Percentiles rank a stretch among this genome's conserved stretches.
phyloP scores from a whole-genome alignment of 2,888 invertebrate species.

The Muscina levida region DNA sequence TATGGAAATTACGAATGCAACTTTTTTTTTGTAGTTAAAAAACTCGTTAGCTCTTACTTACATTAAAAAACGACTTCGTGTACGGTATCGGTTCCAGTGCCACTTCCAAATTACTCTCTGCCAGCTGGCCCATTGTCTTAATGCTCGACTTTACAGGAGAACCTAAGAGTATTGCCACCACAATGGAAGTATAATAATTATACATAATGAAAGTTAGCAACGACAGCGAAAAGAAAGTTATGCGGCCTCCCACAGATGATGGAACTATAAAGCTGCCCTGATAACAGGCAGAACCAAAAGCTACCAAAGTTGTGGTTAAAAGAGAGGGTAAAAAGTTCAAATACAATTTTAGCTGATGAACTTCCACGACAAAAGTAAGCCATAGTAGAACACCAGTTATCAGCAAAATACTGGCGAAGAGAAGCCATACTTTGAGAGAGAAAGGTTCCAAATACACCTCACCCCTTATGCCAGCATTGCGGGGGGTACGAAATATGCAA shows the following conservation, averaged over 20 bases:
- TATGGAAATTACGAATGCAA: too few species aligned
- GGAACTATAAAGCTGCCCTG: slow-evolving; percentile 80
- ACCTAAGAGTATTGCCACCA: slow-evolving; percentile 83
- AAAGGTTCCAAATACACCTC: slow-evolving; percentile 83
- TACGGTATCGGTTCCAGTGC: slow-evolving; percentile 81
- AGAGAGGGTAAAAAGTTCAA: slow-evolving; percentile 73
- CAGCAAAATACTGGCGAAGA: slow-evolving; percentile 77
- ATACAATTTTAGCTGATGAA: slow-evolving; percentile 50
- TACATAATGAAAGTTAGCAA: slow-evolving; percentile 81
- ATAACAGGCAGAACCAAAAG: slow-evolving; percentile 80
- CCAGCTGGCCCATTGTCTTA: slow-evolving; percentile 81
- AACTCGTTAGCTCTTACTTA: slow-evolving; percentile 69
- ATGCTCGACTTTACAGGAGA: slow-evolving; percentile 81
- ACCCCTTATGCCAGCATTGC: slow-evolving; percentile 81
- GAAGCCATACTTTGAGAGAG: slow-evolving; percentile 81
- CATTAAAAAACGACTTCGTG: slow-evolving; percentile 74
- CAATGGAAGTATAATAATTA: slow-evolving; percentile 84
- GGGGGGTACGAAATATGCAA: slow-evolving; percentile 83
- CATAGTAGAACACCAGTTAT: slow-evolving; percentile 76
- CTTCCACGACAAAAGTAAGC: slow-evolving; percentile 74
- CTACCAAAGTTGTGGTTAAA: slow-evolving; percentile 75
- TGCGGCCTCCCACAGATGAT: slow-evolving; percentile 79
- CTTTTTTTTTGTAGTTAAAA: not conserved
- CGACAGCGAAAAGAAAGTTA: slow-evolving; percentile 72
- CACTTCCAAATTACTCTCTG: slow-evolving; percentile 81